Evolutionary conservation across 2,888 invertebrate species (phyloP).

Genomic region (Zelleria hepariella): DNA sequence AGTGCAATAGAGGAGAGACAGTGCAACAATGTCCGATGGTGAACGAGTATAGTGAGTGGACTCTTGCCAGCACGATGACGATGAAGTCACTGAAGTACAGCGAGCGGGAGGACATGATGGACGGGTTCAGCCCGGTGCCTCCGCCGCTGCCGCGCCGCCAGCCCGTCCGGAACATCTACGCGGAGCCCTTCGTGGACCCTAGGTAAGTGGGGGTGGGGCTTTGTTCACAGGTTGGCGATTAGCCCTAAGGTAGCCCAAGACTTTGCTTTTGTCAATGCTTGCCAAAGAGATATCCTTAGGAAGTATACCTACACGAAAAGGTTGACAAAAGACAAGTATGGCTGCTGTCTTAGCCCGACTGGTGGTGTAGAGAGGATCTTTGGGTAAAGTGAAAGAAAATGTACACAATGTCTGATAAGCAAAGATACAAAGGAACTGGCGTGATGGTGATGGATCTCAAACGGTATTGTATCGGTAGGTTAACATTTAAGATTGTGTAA

Average conservation of each 20-base stretch:
- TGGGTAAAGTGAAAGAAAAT: too few species aligned
- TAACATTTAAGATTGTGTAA: neutral
- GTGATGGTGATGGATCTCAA: too few species aligned
- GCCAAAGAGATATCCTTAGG: too few species aligned
- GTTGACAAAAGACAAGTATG: too few species aligned
- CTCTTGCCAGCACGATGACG: constrained; percentile 63
- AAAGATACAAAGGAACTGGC: too few species aligned
- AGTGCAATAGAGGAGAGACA: constrained; percentile 41
- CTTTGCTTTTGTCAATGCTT: too few species aligned
- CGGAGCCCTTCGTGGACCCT: constrained; percentile 76
- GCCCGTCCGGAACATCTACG: constrained; percentile 76
- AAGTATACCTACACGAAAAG: too few species aligned
- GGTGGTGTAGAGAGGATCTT: too few species aligned
- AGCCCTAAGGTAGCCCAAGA: too few species aligned
- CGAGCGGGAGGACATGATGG: constrained; percentile 70
- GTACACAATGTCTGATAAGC: too few species aligned
- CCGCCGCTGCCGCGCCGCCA: constrained; percentile 75
- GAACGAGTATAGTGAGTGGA: constrained; percentile 47
- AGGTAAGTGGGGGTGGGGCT: constrained; percentile 44
- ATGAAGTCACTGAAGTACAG: constrained; percentile 74
- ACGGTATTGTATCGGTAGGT: too few species aligned
- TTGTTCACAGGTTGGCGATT: neutral
- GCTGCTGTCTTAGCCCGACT: too few species aligned
- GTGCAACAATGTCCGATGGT: constrained; percentile 30
- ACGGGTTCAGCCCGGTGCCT: constrained; percentile 70